These are phyloP conservation scores for Drosophila micromelanica DNA, from an alignment of 1,140 invertebrate genomes.

Conservation along the genomic window DNA sequence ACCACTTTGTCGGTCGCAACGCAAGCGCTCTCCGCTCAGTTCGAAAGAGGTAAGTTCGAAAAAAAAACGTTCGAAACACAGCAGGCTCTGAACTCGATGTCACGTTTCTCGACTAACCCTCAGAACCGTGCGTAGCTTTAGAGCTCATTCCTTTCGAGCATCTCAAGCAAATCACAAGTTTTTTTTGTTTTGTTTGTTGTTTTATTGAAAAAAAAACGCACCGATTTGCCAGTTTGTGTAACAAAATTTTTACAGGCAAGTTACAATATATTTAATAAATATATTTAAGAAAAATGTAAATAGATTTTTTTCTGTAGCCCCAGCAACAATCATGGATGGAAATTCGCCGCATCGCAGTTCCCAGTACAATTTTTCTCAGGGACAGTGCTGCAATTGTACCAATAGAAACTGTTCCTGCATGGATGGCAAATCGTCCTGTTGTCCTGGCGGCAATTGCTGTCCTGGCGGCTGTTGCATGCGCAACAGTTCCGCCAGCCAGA, in stretches of 20 bases:
- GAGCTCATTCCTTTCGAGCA: constrained; percentile 47
- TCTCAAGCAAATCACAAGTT: constrained; percentile 25
- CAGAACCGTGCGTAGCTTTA: not conserved
- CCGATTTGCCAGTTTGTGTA: constrained; percentile 25
- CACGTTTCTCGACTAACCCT: not conserved
- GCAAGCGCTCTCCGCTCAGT: constrained; percentile 36
- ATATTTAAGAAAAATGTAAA: not conserved
- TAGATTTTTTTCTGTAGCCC: not conserved
- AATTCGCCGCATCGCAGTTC: not conserved
- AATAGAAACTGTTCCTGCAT: constrained; percentile 36
- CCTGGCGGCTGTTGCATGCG: constrained; percentile 31
- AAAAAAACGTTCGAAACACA: constrained; percentile 29
- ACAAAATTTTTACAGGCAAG: not conserved
- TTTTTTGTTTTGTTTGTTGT: constrained; percentile 26
- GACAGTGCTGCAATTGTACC: constrained; percentile 24
- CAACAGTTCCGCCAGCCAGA: not conserved
- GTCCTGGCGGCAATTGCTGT: constrained; percentile 39
- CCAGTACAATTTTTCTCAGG: not conserved
- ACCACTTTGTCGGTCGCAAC: constrained; percentile 54
- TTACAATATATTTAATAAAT: not conserved
- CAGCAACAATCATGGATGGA: constrained; percentile 46
- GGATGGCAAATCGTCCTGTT: not conserved
- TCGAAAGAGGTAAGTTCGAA: constrained; percentile 42
- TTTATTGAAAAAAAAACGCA: constrained; percentile 13
- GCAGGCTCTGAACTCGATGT: constrained; percentile 35